Percentiles rank a stretch among this genome's conserved stretches.
Conservation (phyloP, 2,888 invertebrate species). For the Myopa tessellatipennis region DNA sequence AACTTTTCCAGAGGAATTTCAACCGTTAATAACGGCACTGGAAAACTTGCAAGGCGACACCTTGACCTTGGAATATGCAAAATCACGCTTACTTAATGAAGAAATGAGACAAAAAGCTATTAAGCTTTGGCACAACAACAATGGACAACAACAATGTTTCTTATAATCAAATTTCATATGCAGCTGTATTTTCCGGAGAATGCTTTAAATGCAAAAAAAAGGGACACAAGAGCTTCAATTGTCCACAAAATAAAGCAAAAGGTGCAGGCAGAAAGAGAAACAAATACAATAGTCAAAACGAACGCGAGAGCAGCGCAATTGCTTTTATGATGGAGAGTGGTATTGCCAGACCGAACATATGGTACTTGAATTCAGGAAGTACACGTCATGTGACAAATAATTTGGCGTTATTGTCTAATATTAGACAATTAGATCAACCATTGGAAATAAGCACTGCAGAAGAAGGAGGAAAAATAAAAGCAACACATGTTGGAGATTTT, state of each 20-base stretch:
- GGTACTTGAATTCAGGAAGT: conserved; percentile 22
- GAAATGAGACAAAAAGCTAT: conserved; percentile 34
- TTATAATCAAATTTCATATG: no score
- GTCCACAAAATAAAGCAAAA: conserved; percentile 31
- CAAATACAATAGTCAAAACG: no score
- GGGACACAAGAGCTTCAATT: conserved; percentile 38
- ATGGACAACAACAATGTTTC: neutral
- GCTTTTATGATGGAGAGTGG: conserved; percentile 24
- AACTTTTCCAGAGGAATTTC: conserved; percentile 30
- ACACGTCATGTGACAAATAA: conserved; percentile 29
- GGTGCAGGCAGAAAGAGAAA: neutral
- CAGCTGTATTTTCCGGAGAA: no score
- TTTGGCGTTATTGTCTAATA: neutral
- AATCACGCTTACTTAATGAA: conserved; percentile 37
- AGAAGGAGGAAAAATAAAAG: no score
- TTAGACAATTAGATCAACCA: neutral
- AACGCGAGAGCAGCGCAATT: conserved; percentile 3
- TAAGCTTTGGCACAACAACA: conserved; percentile 16
- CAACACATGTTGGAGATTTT: no score
- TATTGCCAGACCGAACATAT: conserved; percentile 10
- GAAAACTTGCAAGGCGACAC: conserved; percentile 43
- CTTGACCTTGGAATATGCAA: conserved; percentile 37
- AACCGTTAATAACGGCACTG: conserved; percentile 40
- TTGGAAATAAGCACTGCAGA: no score
- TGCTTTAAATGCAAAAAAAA: conserved; percentile 31